Evolutionary conservation across 2,888 invertebrate species (phyloP), one percentile per base, ranked within the genome.

Genomic region (Plemyria rubiginata): DNA sequence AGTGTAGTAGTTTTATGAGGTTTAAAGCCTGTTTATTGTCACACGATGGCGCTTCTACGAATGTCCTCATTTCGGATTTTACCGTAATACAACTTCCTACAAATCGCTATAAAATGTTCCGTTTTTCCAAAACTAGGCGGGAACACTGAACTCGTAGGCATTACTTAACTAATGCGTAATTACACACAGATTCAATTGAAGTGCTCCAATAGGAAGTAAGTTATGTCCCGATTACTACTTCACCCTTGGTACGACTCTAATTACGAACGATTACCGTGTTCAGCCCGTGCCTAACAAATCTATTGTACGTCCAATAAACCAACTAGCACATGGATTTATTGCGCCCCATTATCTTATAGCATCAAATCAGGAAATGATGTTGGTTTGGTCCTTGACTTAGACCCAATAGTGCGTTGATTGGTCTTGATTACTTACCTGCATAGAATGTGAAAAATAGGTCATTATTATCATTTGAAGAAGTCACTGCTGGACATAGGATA

Each of bases 1-100:
- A 84, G 88, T 82, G n/a, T 3, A 22, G 22, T 22, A 3, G 22
- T 22, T 22, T 22, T 22, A 22, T 22, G 22, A 22, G 22, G 22
- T 22, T 22, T 22, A 22, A 22, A 22, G 22, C 22, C 3, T 22
- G 22, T 22, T 22, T 22, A 22, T 22, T 22, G 22, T 3, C 22
- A 3, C 22, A 22, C 1, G 3, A 22, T 22, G 22, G 2, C 3
- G 3, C 1, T 22, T 22, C 1, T 22, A 22, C 22, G 22, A 22
- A 22, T 22, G 32, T 7, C n/a, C n/a, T n/a, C n/a, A n/a, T n/a
- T n/a, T n/a, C n/a, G n/a, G n/a, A n/a, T n/a, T n/a, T n/a, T n/a
- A n/a, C n/a, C n/a, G n/a, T n/a, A n/a, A n/a, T n/a, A n/a, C n/a
- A n/a, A n/a, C n/a, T n/a, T n/a, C n/a, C n/a, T n/a, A n/a, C n/a